Evolutionary conservation across 2,113 vertebrate species (phyloP).

Genomic region (Pangasianodon hypophthalmus): DNA sequence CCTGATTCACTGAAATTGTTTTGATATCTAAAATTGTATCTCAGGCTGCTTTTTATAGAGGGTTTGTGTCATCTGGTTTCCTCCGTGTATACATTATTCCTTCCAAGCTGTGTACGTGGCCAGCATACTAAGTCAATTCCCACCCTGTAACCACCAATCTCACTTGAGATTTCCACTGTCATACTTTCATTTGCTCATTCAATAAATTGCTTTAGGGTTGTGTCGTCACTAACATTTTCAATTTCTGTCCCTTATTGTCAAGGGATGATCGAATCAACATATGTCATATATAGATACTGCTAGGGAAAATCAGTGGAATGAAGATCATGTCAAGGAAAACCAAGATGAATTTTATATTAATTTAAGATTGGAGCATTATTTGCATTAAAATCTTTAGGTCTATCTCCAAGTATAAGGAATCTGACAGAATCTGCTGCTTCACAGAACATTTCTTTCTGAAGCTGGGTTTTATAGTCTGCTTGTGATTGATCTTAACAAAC

Average conservation of each 20-base stretch:
- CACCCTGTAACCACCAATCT: conserved; percentile 34
- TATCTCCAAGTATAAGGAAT: conserved; percentile 61
- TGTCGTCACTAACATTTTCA: background rate
- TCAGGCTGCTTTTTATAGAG: conserved; percentile 58
- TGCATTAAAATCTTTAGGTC: conserved; percentile 61
- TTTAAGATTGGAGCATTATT: conserved; percentile 57
- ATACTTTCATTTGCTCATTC: conserved; percentile 23
- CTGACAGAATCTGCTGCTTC: conserved; percentile 55
- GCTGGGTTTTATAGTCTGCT: conserved; percentile 42
- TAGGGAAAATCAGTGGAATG: background rate
- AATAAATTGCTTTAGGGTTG: background rate
- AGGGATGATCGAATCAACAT: background rate
- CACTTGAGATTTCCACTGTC: conserved; percentile 18
- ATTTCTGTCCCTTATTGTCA: background rate
- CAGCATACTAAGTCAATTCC: conserved; percentile 59
- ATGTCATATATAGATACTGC: background rate
- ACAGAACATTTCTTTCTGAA: background rate
- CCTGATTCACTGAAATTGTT: conserved; percentile 60
- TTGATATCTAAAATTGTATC: conserved; percentile 72
- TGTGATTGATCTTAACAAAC: conserved; percentile 57
- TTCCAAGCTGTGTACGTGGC: conserved; percentile 44
- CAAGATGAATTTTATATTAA: background rate
- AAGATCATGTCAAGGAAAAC: background rate
- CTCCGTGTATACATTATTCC: conserved; percentile 53
- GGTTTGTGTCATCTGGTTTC: conserved; percentile 61